A percentile compares a stretch with the other conserved stretches of the same genome.
Conservation (phyloP, 2,888 invertebrate genomes). For the Habrosyne pyritoides region DNA sequence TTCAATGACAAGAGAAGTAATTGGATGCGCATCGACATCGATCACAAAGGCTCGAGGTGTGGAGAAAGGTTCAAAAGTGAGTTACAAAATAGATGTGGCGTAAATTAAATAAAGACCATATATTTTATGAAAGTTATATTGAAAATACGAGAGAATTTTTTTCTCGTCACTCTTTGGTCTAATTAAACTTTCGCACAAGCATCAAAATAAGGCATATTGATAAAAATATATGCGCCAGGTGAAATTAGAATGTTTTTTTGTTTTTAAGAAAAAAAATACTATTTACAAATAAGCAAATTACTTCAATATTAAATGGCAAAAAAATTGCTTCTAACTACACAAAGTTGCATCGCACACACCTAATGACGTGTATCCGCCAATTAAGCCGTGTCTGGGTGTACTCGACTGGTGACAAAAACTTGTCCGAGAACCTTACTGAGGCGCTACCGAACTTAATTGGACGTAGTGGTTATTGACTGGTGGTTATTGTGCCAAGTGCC, state of each 20-base stretch:
- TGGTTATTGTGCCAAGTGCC: slow-evolving; percentile 58
- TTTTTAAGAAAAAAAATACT: neutral
- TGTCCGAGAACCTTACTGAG: slow-evolving; percentile 62
- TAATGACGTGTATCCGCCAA: slow-evolving; percentile 79
- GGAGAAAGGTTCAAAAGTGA: neutral
- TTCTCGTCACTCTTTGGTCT: no score
- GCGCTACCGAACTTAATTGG: slow-evolving; percentile 82
- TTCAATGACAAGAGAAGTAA: slow-evolving; percentile 68
- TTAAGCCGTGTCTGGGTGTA: slow-evolving; percentile 58
- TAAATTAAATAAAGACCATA: neutral
- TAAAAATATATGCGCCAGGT: no score
- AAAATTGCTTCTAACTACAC: slow-evolving; percentile 31
- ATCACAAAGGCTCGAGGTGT: slow-evolving; percentile 38
- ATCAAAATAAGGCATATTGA: no score
- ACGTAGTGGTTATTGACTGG: slow-evolving; percentile 63
- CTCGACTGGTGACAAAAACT: slow-evolving; percentile 70
- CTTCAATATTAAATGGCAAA: slow-evolving; percentile 9
- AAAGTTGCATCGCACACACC: slow-evolving; percentile 50
- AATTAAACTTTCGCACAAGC: no score
- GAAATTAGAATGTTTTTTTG: no score
- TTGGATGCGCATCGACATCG: slow-evolving; percentile 65
- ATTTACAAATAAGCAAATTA: neutral
- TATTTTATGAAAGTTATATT: neutral
- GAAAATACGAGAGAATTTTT: no score
- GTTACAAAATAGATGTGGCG: neutral